These are phyloP conservation scores for Scrobipalpa atriplicella DNA, from an alignment of 2,888 invertebrate genomes.

Conservation along the genomic window DNA sequence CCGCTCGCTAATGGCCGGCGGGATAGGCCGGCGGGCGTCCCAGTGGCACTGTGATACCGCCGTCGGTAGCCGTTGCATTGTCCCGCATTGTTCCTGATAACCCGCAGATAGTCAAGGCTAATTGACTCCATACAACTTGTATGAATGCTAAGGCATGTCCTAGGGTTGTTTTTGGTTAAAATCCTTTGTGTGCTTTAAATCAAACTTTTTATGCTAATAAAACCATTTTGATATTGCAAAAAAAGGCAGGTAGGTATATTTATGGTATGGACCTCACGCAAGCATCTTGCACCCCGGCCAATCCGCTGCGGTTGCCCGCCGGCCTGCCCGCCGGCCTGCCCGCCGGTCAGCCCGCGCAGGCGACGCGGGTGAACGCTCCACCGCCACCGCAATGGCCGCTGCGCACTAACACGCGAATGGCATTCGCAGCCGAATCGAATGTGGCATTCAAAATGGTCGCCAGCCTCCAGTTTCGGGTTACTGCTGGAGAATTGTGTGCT, in stretches of 20 bases:
- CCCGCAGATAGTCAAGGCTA: slow-evolving; percentile 10
- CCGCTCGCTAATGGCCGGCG: slow-evolving; percentile 36
- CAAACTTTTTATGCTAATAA: too few relatives aligned
- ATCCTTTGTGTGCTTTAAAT: neutral
- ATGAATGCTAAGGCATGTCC: too few relatives aligned
- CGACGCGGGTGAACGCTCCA: slow-evolving; percentile 9
- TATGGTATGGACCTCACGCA: neutral
- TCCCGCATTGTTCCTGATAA: slow-evolving; percentile 24
- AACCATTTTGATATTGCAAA: too few relatives aligned
- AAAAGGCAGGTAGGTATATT: neutral
- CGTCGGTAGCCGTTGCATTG: slow-evolving; percentile 17
- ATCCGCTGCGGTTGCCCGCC: neutral
- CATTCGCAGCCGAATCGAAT: slow-evolving; percentile 29
- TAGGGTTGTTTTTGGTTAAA: too few relatives aligned
- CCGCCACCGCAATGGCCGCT: slow-evolving; percentile 23
- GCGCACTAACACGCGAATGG: slow-evolving; percentile 16
- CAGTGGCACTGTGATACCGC: slow-evolving; percentile 31
- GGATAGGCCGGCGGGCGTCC: slow-evolving; percentile 52
- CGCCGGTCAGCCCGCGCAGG: too few relatives aligned
- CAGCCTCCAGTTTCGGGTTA: slow-evolving; percentile 50
- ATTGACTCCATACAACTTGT: slow-evolving; percentile 11
- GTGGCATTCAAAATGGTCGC: slow-evolving; percentile 39
- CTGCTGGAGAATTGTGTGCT: slow-evolving; percentile 60
- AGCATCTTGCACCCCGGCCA: neutral
- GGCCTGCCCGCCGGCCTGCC: neutral